These are phyloP conservation scores for Styela plicata DNA, from an alignment of 23 tunicate species.

Conservation along the genomic window DNA sequence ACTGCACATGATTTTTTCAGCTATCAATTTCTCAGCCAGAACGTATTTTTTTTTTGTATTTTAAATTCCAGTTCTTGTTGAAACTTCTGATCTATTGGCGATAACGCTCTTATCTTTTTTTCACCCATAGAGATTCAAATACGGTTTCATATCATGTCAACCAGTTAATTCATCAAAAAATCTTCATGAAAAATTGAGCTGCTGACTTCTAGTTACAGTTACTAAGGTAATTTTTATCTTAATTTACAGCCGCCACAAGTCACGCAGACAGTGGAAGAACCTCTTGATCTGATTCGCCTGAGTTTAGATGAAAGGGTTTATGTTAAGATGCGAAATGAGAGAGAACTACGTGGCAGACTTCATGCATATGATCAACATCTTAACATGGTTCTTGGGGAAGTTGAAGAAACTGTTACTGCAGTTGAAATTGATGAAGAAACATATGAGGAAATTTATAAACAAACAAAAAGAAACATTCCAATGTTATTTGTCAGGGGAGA, in stretches of 20 bases:
- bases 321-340: constrained; percentile 95
- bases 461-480: constrained; percentile 94
- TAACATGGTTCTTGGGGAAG: constrained; percentile 98
- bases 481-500: constrained; percentile 99
- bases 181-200: too few species aligned
- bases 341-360: constrained; percentile 91
- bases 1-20: too few species aligned
- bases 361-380: constrained; percentile 99
- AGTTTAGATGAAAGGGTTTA: constrained; percentile 97
- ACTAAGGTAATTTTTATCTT: neutral
- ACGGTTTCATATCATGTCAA: too few species aligned
- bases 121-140: too few species aligned
- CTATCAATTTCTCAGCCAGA: too few species aligned
- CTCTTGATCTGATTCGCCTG: constrained; percentile 92
- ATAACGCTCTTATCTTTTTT: too few species aligned
- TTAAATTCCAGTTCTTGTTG: too few species aligned
- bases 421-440: constrained; percentile 99
- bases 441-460: constrained; percentile 97
- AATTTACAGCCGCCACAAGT: constrained; percentile 30
- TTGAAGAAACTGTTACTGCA: constrained; percentile 96
- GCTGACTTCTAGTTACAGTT: too few species aligned
- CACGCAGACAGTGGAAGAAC: constrained; percentile 96
- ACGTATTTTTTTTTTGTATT: too few species aligned
- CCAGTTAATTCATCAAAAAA: too few species aligned
- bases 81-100: too few species aligned